Evolutionary conservation across 37 sponge, comb jelly and placozoan genomes (phyloP).

Genomic region (Ephydatia muelleri): DNA sequence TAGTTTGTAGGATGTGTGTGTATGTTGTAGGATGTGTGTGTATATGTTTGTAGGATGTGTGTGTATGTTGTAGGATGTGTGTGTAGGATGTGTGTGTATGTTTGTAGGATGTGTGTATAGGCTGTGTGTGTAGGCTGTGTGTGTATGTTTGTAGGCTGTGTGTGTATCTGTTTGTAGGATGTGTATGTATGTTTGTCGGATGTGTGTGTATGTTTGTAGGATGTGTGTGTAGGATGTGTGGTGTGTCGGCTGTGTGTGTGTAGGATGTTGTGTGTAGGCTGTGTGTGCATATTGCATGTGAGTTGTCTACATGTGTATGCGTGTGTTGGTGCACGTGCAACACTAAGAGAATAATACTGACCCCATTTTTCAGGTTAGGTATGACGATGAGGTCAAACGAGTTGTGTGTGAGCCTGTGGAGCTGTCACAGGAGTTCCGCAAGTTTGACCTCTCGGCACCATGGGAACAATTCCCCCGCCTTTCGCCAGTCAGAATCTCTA

Average conservation of each 20-base stretch:
- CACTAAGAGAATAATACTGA: background rate
- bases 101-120: too few relatives aligned
- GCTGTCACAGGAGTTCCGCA: slow-evolving; percentile 96
- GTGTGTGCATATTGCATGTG: background rate
- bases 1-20: background rate
- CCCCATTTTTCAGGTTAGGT: slow-evolving; percentile 78
- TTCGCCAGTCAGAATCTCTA: background rate
- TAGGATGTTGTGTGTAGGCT: background rate
- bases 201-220: too few relatives aligned
- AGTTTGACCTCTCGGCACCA: slow-evolving; percentile 91
- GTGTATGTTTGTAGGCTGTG: background rate
- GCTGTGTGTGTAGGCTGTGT: slow-evolving; percentile 82
- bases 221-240: background rate
- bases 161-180: background rate
- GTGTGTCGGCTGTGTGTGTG: background rate
- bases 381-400: slow-evolving; percentile 94
- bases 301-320: background rate
- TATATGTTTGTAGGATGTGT: too few relatives aligned
- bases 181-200: background rate
- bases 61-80: background rate
- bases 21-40: background rate
- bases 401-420: slow-evolving; percentile 98
- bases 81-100: background rate
- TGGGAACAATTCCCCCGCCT: slow-evolving; percentile 97
- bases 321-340: background rate